Conservation (phyloP, 2,797 vertebrate genomes). For the Eulemur rubriventer region DNA sequence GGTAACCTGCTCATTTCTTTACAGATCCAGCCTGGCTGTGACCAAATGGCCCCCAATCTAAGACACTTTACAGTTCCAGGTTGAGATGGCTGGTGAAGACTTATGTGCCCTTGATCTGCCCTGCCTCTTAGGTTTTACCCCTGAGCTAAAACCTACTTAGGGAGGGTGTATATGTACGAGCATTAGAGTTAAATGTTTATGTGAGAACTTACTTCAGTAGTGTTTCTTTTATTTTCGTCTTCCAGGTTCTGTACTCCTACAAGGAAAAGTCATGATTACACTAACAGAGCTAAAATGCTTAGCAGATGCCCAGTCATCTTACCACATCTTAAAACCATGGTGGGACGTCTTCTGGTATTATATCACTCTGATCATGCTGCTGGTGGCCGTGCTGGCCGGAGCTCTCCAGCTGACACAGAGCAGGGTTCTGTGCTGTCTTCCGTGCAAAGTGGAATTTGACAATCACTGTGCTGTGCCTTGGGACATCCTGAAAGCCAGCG, state of each 20-base stretch:
- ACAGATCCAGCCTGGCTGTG: neutral
- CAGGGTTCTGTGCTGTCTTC: conserved; percentile 90
- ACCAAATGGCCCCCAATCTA: neutral
- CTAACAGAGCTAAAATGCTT: conserved; percentile 89
- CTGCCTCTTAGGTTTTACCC: neutral
- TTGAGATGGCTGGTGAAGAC: neutral
- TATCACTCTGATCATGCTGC: conserved; percentile 90
- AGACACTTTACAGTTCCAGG: neutral
- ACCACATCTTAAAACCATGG: conserved; percentile 90
- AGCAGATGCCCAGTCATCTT: conserved; percentile 89
- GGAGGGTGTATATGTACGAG: neutral
- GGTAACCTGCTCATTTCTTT: neutral
- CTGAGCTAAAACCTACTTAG: neutral
- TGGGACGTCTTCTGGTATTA: conserved; percentile 92
- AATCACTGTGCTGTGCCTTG: conserved; percentile 87
- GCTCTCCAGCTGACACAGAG: conserved; percentile 90
- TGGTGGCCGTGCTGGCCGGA: conserved; percentile 88
- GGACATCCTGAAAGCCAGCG: conserved; percentile 83
- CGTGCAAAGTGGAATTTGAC: conserved; percentile 88
- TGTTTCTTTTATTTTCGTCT: conserved; percentile 57
- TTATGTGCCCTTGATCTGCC: neutral
- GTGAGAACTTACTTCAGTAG: neutral
- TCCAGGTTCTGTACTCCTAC: conserved; percentile 81
- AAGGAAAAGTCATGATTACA: conserved; percentile 88
- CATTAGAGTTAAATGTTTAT: neutral